A percentile compares a stretch with the other conserved stretches of the same genome.
Evolutionary conservation across 2,797 vertebrate species (phyloP).

Genomic region (Myotis vivesi): DNA sequence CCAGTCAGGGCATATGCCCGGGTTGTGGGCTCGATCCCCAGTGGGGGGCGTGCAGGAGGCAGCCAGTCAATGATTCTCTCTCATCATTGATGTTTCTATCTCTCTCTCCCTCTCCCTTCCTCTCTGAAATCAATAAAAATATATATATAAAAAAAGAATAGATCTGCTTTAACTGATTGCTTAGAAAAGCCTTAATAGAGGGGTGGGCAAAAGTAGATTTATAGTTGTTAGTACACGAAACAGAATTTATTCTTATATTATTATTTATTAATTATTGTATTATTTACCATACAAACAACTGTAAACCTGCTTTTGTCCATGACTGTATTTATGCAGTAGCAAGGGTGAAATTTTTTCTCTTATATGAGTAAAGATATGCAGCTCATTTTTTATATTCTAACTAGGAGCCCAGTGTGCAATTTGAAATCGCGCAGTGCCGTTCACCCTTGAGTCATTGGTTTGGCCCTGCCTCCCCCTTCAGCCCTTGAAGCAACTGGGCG

Average conservation of each 20-base stretch:
- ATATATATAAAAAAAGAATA: background rate
- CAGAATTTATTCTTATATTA: background rate
- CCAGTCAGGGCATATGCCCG: too few relatives aligned
- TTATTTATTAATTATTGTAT: background rate
- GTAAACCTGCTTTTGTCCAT: background rate
- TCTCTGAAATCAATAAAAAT: too few relatives aligned
- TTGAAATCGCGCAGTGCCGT: too few relatives aligned
- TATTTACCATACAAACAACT: background rate
- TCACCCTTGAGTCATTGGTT: too few relatives aligned
- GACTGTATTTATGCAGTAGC: background rate
- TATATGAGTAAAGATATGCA: background rate
- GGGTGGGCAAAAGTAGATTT: background rate
- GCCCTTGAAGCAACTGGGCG: too few relatives aligned
- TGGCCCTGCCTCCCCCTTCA: too few relatives aligned
- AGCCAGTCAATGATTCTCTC: too few relatives aligned
- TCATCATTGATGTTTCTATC: too few relatives aligned
- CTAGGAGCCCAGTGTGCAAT: too few relatives aligned
- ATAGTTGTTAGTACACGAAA: background rate
- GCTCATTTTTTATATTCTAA: constrained; percentile 33
- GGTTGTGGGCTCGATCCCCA: too few relatives aligned
- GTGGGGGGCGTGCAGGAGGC: too few relatives aligned
- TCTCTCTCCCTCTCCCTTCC: too few relatives aligned
- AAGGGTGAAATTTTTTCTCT: background rate
- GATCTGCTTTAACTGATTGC: background rate
- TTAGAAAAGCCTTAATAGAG: background rate